Evolutionary conservation across 2,797 vertebrate species (phyloP).

Genomic region (Zonotrichia albicollis): DNA sequence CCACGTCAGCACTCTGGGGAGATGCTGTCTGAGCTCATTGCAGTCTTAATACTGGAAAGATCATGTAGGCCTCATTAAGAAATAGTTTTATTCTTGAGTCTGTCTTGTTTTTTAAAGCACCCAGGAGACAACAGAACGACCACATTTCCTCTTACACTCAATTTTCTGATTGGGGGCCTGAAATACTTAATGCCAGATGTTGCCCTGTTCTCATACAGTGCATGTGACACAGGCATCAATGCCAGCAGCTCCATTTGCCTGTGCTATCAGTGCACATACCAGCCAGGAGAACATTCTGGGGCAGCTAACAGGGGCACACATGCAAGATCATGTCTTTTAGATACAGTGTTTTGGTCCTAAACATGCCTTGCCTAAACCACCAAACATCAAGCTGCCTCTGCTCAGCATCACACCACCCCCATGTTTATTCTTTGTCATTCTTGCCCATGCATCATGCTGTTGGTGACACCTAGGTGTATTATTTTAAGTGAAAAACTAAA

Average conservation of each 20-base stretch:
- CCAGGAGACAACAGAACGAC: background rate
- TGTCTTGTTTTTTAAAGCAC: constrained; percentile 27
- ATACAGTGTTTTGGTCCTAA: background rate
- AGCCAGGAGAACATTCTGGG: background rate
- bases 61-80: constrained; percentile 24
- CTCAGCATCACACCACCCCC: constrained; percentile 27
- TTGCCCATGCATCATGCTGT: background rate
- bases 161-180: background rate
- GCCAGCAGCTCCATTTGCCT: background rate
- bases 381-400: background rate
- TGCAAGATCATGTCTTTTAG: background rate
- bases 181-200: constrained; percentile 31
- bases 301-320: background rate
- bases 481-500: background rate
- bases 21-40: constrained; percentile 37
- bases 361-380: background rate
- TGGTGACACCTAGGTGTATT: background rate
- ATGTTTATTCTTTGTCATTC: background rate
- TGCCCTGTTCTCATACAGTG: constrained; percentile 1
- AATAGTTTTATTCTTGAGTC: constrained; percentile 43
- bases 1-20: constrained; percentile 41
- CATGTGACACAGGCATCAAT: background rate
- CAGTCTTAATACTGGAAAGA: constrained; percentile 14
- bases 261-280: background rate
- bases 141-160: constrained; percentile 22